Evolutionary conservation across 2,113 vertebrate species (phyloP).

Genomic region (Ammodytes dubius): DNA sequence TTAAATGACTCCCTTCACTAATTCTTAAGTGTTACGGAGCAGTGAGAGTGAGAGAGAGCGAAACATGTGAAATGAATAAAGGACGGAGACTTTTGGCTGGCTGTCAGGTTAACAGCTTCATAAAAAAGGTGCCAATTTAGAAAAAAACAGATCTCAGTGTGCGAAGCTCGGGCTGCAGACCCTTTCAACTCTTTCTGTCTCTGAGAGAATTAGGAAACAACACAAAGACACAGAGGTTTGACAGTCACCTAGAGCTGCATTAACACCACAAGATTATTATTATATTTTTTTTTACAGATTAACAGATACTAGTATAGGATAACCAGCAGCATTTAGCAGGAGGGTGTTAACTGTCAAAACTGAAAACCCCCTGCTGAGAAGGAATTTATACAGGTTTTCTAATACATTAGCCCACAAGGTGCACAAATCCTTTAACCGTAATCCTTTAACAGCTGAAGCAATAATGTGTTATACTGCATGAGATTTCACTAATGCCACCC

Average conservation of each 20-base stretch:
- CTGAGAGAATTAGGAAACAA: slow-evolving; percentile 17
- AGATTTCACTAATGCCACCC: slow-evolving; percentile 31
- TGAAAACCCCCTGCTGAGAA: slow-evolving; percentile 8
- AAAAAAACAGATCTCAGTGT: slow-evolving; percentile 49
- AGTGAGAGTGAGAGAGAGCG: slow-evolving; percentile 1
- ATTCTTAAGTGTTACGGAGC: slow-evolving; percentile 3
- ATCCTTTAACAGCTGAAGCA: slow-evolving; percentile 35
- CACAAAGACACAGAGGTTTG: slow-evolving; percentile 15
- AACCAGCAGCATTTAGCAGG: slow-evolving; percentile 8
- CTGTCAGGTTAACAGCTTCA: slow-evolving; percentile 70
- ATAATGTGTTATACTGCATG: slow-evolving; percentile 21
- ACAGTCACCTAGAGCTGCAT: slow-evolving; percentile 53
- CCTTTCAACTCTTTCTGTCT: slow-evolving; percentile 19
- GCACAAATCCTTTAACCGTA: slow-evolving; percentile 30
- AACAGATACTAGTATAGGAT: slow-evolving; percentile 22
- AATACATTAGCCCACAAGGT: slow-evolving; percentile 12
- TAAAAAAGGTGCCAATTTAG: slow-evolving; percentile 67
- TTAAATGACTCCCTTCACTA: slow-evolving; percentile 5
- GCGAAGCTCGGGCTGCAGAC: slow-evolving; percentile 5
- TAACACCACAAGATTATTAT: slow-evolving; percentile 10
- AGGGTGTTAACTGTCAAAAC: slow-evolving; percentile 39
- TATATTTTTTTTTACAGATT: slow-evolving; percentile 6
- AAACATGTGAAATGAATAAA: slow-evolving; percentile 48
- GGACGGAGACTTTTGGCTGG: slow-evolving; percentile 35
- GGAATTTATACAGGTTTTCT: slow-evolving; percentile 23